Conservation (phyloP, 2,888 invertebrate genomes). For the Watsonalla cultraria region DNA sequence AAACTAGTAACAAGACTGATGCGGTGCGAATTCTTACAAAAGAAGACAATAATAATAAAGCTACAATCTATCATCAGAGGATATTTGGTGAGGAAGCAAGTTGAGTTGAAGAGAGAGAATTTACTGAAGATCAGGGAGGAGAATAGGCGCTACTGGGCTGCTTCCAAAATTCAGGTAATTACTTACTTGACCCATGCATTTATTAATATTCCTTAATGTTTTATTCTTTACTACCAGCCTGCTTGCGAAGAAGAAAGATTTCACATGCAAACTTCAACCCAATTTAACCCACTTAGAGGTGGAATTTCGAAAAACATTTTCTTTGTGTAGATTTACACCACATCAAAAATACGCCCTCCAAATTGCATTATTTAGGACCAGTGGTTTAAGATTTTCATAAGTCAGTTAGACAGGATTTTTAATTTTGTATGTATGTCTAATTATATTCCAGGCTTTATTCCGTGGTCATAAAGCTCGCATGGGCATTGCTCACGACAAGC, state of each 20-base stretch:
- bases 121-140: conserved; percentile 61
- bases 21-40: conserved; percentile 50
- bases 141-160: conserved; percentile 69
- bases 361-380: no score
- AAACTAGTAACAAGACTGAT: conserved; percentile 51
- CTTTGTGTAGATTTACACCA: no score
- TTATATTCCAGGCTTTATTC: conserved; percentile 60
- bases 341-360: no score
- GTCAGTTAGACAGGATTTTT: no score
- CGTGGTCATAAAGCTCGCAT: conserved; percentile 67
- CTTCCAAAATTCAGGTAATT: conserved; percentile 80
- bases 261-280: no score
- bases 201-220: no score
- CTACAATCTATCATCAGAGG: conserved; percentile 71
- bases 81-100: conserved; percentile 64
- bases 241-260: no score
- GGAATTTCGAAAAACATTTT: not conserved
- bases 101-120: conserved; percentile 60
- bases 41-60: conserved; percentile 41
- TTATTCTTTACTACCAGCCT: no score
- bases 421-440: no score
- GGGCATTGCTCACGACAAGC: conserved; percentile 28
- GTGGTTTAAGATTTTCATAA: no score
- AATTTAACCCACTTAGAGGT: no score
- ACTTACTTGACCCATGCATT: not conserved